phyloP scores from a whole-genome alignment of 2,888 invertebrate genomes.

The Serripes groenlandicus region DNA sequence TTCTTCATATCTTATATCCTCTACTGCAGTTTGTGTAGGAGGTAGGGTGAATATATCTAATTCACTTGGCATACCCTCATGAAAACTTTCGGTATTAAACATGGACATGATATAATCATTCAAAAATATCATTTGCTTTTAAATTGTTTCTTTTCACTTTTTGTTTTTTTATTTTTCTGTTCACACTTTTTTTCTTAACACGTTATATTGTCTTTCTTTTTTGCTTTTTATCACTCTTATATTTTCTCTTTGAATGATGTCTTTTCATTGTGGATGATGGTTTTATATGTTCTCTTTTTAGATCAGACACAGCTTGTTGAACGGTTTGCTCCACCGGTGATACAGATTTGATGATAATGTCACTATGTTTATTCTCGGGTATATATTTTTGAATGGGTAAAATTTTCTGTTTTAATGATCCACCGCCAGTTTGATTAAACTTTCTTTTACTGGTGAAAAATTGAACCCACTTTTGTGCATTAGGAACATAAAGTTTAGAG shows the following conservation, averaged over 20 bases:
- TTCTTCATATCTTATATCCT: constrained; percentile 17
- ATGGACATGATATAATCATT: constrained; percentile 25
- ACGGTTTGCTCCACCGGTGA: constrained; percentile 14
- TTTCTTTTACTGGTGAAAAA: constrained; percentile 14
- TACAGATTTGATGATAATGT: constrained; percentile 8
- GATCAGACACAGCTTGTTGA: constrained; percentile 12
- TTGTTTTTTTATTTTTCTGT: background rate
- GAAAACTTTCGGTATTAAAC: constrained; percentile 25
- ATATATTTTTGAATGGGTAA: constrained; percentile 13
- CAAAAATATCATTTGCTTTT: constrained; percentile 14
- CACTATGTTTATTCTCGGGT: constrained; percentile 6
- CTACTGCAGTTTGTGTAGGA: constrained; percentile 31
- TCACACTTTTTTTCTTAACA: background rate
- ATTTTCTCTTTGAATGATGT: background rate
- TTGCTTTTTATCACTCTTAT: too few species aligned
- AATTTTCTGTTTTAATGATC: constrained; percentile 1
- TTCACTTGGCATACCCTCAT: constrained; percentile 18
- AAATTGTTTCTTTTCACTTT: background rate
- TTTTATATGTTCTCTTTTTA: constrained; percentile 24
- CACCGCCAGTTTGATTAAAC: constrained; percentile 8
- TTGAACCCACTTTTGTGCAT: constrained; percentile 28
- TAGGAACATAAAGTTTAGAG: constrained; percentile 28
- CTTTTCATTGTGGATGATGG: background rate
- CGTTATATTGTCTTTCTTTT: too few species aligned
- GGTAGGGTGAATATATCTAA: constrained; percentile 32